phyloP scores from a whole-genome alignment of 2,797 vertebrate species.

The Pteronotus mesoamericanus region DNA sequence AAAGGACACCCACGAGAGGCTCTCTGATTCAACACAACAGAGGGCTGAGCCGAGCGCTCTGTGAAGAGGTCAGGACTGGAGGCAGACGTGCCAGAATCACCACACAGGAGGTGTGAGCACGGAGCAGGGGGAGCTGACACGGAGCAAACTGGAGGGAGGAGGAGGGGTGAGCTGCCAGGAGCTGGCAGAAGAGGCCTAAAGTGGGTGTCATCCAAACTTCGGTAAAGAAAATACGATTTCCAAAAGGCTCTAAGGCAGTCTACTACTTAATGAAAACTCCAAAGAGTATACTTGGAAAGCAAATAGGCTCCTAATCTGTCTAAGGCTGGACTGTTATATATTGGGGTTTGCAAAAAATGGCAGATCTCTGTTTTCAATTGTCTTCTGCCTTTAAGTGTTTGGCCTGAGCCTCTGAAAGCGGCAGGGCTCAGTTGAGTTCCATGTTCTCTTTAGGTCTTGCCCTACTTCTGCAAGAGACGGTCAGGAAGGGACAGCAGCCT shows the following conservation, averaged over 20 bases:
- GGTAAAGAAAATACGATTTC: not conserved
- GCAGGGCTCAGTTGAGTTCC: not conserved
- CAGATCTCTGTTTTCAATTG: not conserved
- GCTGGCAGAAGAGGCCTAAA: not conserved
- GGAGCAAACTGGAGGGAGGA: not conserved
- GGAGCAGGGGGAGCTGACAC: not conserved
- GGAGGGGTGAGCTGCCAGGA: not conserved
- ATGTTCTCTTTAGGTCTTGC: not conserved
- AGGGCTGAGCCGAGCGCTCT: not conserved
- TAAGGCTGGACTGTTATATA: not conserved
- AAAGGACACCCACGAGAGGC: not conserved
- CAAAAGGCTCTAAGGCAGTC: not conserved
- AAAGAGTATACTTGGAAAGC: not conserved
- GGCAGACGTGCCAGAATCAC: not conserved
- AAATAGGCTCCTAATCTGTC: not conserved
- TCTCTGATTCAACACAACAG: not conserved
- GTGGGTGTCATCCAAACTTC: not conserved
- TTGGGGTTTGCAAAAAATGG: not conserved
- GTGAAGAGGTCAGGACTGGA: not conserved
- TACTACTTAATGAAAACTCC: not conserved
- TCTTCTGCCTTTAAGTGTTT: not conserved
- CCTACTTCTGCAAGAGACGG: not conserved
- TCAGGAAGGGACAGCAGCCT: not conserved
- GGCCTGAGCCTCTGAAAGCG: not conserved
- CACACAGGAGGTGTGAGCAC: not conserved